A percentile compares a stretch with the other conserved stretches of the same genome.
phyloP scores from a whole-genome alignment of 2,888 invertebrate species.

The Linyphia triangularis region DNA sequence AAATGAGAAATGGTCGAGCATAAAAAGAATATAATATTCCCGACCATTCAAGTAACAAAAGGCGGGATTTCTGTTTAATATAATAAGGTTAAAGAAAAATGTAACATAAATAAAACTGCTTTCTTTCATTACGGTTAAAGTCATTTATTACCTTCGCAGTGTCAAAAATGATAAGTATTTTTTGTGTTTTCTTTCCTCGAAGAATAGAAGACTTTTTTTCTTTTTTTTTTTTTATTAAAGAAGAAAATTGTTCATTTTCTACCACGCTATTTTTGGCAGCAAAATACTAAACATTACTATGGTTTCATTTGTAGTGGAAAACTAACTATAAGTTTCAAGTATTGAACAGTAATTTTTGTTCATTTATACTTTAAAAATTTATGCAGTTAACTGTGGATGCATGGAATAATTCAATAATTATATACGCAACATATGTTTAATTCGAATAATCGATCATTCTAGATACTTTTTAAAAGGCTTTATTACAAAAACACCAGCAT shows the following conservation, averaged over 20 bases:
- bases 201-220: constrained; percentile 18
- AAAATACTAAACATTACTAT: neutral
- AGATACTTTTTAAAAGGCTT: no score
- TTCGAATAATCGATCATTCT: no score
- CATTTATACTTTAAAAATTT: no score
- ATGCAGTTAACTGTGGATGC: no score
- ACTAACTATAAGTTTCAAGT: no score
- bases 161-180: constrained; percentile 31
- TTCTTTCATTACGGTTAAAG: constrained; percentile 28
- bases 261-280: constrained; percentile 4
- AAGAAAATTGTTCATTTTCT: constrained; percentile 14
- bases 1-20: neutral
- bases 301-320: no score
- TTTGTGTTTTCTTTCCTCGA: constrained; percentile 26
- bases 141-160: constrained; percentile 50
- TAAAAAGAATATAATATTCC: constrained; percentile 9
- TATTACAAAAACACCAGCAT: no score
- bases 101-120: constrained; percentile 41
- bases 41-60: constrained; percentile 6
- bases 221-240: neutral
- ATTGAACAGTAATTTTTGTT: no score
- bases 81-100: constrained; percentile 38
- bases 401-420: no score
- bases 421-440: no score
- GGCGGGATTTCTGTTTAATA: neutral